Evolutionary conservation across 2,113 vertebrate genomes (phyloP).

Genomic region (Mobula hypostoma): DNA sequence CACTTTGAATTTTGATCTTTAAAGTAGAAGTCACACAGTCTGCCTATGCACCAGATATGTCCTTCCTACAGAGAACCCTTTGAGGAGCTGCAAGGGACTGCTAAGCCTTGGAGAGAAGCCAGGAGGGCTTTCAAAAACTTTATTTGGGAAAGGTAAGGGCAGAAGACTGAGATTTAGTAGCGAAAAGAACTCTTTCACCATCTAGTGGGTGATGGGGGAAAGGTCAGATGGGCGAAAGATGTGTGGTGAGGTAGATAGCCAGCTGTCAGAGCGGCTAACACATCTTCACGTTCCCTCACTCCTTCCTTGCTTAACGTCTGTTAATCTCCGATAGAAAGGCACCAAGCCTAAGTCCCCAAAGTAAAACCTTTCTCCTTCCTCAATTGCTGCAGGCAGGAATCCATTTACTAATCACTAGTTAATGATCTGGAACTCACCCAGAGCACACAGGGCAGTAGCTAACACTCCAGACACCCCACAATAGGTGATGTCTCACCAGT

Average conservation of each 20-base stretch:
- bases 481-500: too few species aligned
- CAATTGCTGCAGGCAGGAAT: background rate
- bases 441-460: too few species aligned
- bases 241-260: background rate
- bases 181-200: background rate
- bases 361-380: background rate
- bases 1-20: too few species aligned
- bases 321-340: too few species aligned
- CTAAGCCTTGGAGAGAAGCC: background rate
- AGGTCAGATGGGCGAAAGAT: background rate
- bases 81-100: background rate
- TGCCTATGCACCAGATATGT: too few species aligned
- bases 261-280: too few species aligned
- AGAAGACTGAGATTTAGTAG: background rate
- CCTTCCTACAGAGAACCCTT: background rate
- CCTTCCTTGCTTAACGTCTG: too few species aligned
- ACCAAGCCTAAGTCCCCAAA: background rate
- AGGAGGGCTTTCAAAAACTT: background rate
- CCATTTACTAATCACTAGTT: background rate
- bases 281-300: background rate
- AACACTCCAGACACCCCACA: too few species aligned
- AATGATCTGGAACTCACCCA: background rate
- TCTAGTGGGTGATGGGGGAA: background rate
- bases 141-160: background rate
- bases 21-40: background rate